phyloP scores from a whole-genome alignment of 2,888 invertebrate species.

The Drosophila borborema region DNA sequence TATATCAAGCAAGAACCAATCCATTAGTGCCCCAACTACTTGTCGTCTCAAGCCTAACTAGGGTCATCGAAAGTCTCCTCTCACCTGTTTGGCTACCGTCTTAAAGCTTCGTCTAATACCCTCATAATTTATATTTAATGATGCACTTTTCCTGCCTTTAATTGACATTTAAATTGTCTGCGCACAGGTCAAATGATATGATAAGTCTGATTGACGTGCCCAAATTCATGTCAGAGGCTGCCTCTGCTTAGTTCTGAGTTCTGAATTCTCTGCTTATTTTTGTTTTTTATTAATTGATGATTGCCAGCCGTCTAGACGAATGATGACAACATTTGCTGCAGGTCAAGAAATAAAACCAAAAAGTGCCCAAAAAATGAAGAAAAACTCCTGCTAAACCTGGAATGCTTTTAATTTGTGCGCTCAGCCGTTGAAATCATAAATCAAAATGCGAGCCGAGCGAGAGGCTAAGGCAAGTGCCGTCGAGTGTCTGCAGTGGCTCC shows the following conservation, averaged over 20 bases:
- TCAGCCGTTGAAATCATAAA: conserved; percentile 74
- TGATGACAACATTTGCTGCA: conserved; percentile 78
- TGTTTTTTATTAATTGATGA: conserved; percentile 73
- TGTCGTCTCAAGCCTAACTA: not conserved
- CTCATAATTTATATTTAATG: conserved; percentile 78
- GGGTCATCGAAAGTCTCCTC: conserved; percentile 1
- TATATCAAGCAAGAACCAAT: not conserved
- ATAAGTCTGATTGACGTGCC: conserved; percentile 75
- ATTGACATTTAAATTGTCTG: conserved; percentile 78
- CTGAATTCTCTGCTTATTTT: conserved; percentile 25
- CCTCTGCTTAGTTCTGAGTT: conserved; percentile 26
- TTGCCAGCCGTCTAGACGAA: conserved; percentile 46
- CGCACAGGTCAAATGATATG: conserved; percentile 55
- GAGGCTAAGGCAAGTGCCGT: conserved; percentile 58
- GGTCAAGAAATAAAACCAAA: conserved; percentile 52
- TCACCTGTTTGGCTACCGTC: conserved; percentile 63
- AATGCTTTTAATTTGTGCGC: conserved; percentile 73
- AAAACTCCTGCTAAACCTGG: conserved; percentile 28
- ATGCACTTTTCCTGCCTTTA: conserved; percentile 61
- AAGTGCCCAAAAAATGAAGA: conserved; percentile 14
- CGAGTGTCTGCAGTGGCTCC: conserved; percentile 22
- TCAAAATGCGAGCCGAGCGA: conserved; percentile 55
- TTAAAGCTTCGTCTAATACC: conserved; percentile 47
- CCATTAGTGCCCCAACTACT: not conserved
- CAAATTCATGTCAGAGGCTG: conserved; percentile 39